Evolutionary conservation across 2,888 invertebrate species (phyloP).

Genomic region (Ophion obscuratus): DNA sequence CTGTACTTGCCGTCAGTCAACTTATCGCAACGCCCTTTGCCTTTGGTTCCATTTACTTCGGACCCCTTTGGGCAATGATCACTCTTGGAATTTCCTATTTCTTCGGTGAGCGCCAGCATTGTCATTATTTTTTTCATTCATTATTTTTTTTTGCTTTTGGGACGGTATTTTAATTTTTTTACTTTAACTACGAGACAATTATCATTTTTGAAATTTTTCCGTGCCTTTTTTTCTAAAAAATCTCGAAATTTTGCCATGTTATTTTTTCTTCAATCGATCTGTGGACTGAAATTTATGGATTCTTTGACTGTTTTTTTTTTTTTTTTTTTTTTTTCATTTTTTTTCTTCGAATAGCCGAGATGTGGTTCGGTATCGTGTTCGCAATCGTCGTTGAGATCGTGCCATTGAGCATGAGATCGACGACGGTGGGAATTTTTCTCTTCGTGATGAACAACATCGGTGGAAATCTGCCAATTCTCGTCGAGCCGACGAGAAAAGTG

Average conservation of each 20-base stretch:
- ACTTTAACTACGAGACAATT: no score
- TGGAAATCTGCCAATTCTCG: slow-evolving; percentile 94
- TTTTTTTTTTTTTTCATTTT: neutral
- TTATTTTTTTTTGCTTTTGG: neutral
- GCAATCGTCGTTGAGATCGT: slow-evolving; percentile 96
- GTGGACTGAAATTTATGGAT: no score
- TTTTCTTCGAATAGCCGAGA: slow-evolving; percentile 88
- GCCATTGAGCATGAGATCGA: slow-evolving; percentile 92
- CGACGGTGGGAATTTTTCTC: slow-evolving; percentile 93
- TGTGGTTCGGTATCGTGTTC: slow-evolving; percentile 97
- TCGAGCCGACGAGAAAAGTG: slow-evolving; percentile 92
- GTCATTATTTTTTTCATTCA: neutral
- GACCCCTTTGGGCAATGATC: slow-evolving; percentile 94
- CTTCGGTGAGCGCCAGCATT: slow-evolving; percentile 87
- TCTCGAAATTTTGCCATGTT: neutral
- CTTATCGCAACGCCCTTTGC: slow-evolving; percentile 93
- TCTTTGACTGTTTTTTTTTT: no score
- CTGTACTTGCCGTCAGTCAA: slow-evolving; percentile 92
- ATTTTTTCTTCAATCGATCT: neutral
- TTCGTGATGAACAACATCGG: slow-evolving; percentile 97
- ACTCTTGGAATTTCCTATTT: slow-evolving; percentile 95
- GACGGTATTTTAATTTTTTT: no score
- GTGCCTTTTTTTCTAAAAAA: no score
- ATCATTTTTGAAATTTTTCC: no score
- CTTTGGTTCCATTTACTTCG: slow-evolving; percentile 93